These are phyloP conservation scores for Aplodontia rufa DNA, from an alignment of 2,113 vertebrate species.

Conservation along the genomic window DNA sequence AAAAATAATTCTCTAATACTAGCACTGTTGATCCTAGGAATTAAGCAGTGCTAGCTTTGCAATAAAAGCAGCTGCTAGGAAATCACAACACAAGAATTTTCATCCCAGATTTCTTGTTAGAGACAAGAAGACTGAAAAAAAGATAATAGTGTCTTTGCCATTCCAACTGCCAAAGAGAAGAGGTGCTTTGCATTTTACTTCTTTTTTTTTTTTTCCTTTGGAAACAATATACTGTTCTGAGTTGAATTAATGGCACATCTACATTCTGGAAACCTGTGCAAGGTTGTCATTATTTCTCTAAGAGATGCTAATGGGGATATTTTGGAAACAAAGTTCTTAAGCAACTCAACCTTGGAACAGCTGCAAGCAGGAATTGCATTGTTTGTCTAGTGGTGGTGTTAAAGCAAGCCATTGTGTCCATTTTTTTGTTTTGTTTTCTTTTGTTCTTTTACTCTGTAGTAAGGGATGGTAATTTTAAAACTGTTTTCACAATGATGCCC, in stretches of 20 bases:
- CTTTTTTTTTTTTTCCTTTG: background rate
- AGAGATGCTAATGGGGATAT: background rate
- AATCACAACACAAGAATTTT: conserved; percentile 31
- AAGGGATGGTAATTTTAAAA: background rate
- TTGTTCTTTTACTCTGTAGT: too few species aligned
- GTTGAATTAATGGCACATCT: background rate
- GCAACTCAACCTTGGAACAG: background rate
- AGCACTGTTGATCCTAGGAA: conserved; percentile 44
- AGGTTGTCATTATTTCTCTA: background rate
- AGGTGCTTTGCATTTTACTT: background rate
- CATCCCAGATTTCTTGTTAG: background rate
- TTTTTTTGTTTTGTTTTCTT: too few species aligned
- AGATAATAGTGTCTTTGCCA: background rate
- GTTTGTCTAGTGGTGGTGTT: background rate
- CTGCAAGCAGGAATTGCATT: too few species aligned
- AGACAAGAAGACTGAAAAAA: background rate
- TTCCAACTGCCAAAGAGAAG: background rate
- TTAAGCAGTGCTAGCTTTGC: conserved; percentile 28
- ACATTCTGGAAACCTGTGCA: background rate
- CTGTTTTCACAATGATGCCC: background rate
- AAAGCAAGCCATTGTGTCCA: background rate
- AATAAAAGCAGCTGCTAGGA: conserved; percentile 32
- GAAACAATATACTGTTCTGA: background rate
- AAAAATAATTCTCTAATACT: background rate
- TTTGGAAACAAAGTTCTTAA: background rate